Base-by-base conservation (phyloP, 1,140 invertebrate genomes). In the Carposina sasakii region DNA sequence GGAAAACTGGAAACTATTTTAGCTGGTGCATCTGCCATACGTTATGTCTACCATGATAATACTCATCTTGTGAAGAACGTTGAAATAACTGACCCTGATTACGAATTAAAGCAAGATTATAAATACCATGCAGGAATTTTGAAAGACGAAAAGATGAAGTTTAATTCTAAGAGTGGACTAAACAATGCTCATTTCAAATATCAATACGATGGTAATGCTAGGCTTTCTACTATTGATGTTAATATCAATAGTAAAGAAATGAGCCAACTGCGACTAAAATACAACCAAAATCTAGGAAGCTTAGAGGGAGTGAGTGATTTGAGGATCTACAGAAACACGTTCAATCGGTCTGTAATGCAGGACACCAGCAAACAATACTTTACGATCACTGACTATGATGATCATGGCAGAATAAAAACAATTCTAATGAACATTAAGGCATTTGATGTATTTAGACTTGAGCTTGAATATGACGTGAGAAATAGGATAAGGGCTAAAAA, bases 121-220 rank as follows among this genome's bases (percentile, higher is more conserved):
- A 95, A 94, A 65, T 97, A 97, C 64, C 95, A 96, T 60, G 93
- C 94, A 1, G 95, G 95, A 1, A 91, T 96, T 28, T 81, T 96
- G 0, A 96, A 96, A 72, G 94, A 96, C 61, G 92, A 95, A 65
- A 93, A 93, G 66, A 87, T 95, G 41, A 92, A 95, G 63, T 96
- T 94, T 67, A 92, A 90, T 22, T 90, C 91, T 1, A 95, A 94
- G 76, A 94, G 91, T 60, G 92, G 92, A 0, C 79, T 97, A 37
- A 91, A 94, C 59, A 95, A 95, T 55, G 92, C 93, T 1, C 94
- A 96, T 68, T 92, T 93, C 63, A 94, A 94, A 63, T 97, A 95
- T 68, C 93, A 96, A 58, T 96, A 96, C 67, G 96, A 98, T 73
- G 94, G 94, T 0, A 93, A 93, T 65, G 94, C 93, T 0, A 86